Evolutionary conservation across 2,797 vertebrate genomes (phyloP).

Genomic region (Halcyon badia): DNA sequence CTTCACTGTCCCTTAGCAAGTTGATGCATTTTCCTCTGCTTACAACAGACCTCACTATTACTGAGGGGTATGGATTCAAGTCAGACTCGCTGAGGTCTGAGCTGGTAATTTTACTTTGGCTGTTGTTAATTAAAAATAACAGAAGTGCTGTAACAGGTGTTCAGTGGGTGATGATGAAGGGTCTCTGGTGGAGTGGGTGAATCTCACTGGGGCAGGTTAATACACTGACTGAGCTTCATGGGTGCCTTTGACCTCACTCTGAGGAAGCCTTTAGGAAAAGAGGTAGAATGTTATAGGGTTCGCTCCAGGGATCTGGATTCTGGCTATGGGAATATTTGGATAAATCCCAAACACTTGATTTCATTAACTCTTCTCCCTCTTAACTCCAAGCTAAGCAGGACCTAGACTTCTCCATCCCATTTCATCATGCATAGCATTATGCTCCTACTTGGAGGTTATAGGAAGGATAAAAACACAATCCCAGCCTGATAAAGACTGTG

Average conservation of each 20-base stretch:
- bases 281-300: neutral
- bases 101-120: constrained; percentile 16
- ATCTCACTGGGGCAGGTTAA: neutral
- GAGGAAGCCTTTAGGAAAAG: neutral
- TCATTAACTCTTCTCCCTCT: neutral
- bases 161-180: neutral
- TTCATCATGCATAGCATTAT: neutral
- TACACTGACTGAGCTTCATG: neutral
- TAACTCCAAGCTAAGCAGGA: neutral
- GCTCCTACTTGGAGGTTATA: neutral
- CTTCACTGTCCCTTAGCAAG: neutral
- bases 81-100: neutral
- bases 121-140: constrained; percentile 46
- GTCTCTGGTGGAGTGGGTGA: neutral
- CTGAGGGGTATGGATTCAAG: neutral
- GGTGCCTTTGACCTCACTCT: neutral
- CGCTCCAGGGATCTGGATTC: neutral
- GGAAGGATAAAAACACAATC: neutral
- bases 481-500: neutral
- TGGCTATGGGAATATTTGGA: neutral
- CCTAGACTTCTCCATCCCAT: neutral
- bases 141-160: neutral
- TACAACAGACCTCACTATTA: neutral
- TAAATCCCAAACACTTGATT: constrained; percentile 2
- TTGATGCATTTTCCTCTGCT: constrained; percentile 11